A percentile compares a stretch with the other conserved stretches of the same genome.
These are phyloP conservation scores for Remorina albescens DNA, from an alignment of 2,797 vertebrate genomes.

Conservation along the genomic window DNA sequence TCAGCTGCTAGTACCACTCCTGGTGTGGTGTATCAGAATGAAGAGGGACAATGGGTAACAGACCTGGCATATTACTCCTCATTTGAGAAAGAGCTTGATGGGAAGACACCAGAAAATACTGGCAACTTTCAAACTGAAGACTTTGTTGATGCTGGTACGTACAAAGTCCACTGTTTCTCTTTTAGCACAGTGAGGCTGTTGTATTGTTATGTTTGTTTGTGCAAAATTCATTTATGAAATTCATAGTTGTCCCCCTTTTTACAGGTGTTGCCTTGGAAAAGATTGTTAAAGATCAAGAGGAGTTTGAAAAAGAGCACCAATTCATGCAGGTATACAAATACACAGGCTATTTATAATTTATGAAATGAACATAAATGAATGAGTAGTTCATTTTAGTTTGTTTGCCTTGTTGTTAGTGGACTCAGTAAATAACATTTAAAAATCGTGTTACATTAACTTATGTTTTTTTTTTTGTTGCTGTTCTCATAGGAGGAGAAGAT, in stretches of 20 bases:
- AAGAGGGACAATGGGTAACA: constrained; percentile 97
- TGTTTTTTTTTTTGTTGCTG: neutral
- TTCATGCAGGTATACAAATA: constrained; percentile 90
- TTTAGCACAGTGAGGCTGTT: neutral
- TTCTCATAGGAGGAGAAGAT: constrained; percentile 89
- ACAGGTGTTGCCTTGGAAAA: constrained; percentile 90
- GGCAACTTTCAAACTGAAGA: constrained; percentile 82
- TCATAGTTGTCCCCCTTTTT: neutral
- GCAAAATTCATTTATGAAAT: neutral
- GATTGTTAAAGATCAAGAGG: constrained; percentile 91
- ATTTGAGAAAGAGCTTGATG: constrained; percentile 88
- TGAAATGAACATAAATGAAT: neutral
- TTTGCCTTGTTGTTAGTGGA: too few species aligned
- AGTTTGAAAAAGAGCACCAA: constrained; percentile 93
- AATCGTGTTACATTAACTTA: neutral
- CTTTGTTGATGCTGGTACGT: constrained; percentile 91
- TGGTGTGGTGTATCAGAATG: constrained; percentile 93
- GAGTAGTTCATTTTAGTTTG: neutral
- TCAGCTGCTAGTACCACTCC: constrained; percentile 72
- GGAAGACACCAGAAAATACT: constrained; percentile 54
- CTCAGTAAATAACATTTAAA: neutral
- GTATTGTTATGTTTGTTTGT: neutral
- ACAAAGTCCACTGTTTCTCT: neutral
- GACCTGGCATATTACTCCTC: constrained; percentile 96
- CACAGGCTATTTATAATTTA: neutral